These are phyloP conservation scores for Physeter macrocephalus DNA, from an alignment of 2,113 vertebrate genomes.

Conservation along the genomic window DNA sequence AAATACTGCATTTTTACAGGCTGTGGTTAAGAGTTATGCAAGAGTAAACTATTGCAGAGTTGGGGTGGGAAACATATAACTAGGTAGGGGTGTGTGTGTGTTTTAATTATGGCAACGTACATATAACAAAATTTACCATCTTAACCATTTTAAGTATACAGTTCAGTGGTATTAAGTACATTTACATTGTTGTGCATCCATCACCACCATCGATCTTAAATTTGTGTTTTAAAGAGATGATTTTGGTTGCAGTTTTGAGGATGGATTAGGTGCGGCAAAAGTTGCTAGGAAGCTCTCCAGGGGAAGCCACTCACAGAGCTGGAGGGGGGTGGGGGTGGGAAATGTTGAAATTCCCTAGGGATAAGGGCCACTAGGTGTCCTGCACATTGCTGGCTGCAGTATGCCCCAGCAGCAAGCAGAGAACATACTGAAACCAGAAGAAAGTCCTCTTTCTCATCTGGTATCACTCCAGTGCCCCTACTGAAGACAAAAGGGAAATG, in stretches of 20 bases:
- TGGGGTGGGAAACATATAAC: background rate
- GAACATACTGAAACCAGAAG: background rate
- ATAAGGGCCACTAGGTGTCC: background rate
- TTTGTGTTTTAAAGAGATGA: background rate
- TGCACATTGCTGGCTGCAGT: background rate
- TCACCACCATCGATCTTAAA: background rate
- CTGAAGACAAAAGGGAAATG: background rate
- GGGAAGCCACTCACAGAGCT: background rate
- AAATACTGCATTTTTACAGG: background rate
- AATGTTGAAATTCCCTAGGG: background rate
- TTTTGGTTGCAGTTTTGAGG: slow-evolving; percentile 22
- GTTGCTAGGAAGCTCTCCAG: background rate
- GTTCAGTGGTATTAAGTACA: background rate
- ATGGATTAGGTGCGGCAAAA: background rate
- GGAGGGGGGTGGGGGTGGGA: background rate
- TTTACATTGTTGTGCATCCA: background rate
- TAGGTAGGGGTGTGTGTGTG: background rate
- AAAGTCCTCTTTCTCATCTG: background rate
- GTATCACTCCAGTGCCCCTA: background rate
- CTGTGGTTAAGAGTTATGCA: background rate
- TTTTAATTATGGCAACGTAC: background rate
- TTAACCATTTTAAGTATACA: background rate
- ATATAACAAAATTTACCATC: background rate
- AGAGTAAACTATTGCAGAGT: background rate
- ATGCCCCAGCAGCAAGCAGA: background rate